Conservation (phyloP, 2,113 vertebrate genomes). For the Pseudolaguvia tuberculata region DNA sequence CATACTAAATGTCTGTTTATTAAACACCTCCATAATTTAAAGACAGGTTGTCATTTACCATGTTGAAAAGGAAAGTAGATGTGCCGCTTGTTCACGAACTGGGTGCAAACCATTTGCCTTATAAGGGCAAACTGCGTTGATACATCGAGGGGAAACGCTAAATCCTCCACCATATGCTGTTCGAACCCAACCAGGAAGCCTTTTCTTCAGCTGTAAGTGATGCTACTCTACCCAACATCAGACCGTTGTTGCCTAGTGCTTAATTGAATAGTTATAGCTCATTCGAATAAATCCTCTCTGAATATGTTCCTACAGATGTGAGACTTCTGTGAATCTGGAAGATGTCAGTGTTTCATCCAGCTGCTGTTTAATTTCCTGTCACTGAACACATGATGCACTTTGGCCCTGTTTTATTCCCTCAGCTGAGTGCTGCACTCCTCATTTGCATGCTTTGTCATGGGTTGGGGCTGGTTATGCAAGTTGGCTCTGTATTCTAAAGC, state of each 20-base stretch:
- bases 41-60: neutral
- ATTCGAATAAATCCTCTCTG: neutral
- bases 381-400: constrained; percentile 51
- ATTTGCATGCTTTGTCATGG: constrained; percentile 5
- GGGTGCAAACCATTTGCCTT: constrained; percentile 63
- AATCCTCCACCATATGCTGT: constrained; percentile 26
- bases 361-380: constrained; percentile 35
- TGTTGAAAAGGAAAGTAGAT: neutral
- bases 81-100: constrained; percentile 3
- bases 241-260: neutral
- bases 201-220: constrained; percentile 23
- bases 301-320: neutral
- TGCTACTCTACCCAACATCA: neutral
- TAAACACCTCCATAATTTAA: too few relatives aligned
- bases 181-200: constrained; percentile 55
- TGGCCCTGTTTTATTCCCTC: constrained; percentile 35
- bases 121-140: constrained; percentile 73
- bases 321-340: too few relatives aligned
- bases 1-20: too few relatives aligned
- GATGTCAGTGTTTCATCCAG: constrained; percentile 36
- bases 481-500: neutral
- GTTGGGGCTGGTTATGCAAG: constrained; percentile 11
- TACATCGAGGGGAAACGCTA: constrained; percentile 47
- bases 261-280: neutral
- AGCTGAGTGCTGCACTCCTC: neutral